A percentile compares a stretch with the other conserved stretches of the same genome.
Conservation (phyloP, 2,113 vertebrate genomes). For the Rhagologus leucostigma region DNA sequence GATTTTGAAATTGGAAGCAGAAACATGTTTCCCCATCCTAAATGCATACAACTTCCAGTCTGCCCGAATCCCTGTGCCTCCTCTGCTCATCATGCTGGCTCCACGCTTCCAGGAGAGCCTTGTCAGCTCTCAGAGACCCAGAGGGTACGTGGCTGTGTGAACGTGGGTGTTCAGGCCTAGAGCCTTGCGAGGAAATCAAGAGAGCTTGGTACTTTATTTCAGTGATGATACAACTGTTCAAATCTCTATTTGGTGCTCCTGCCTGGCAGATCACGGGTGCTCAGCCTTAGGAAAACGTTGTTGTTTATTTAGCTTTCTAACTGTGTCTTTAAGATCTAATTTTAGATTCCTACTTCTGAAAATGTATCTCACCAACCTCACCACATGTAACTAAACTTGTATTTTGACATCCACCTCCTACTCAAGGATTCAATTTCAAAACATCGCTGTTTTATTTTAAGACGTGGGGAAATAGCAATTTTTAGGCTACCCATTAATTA, state of each 20-base stretch:
- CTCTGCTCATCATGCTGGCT: background rate
- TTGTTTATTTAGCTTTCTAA: constrained; percentile 20
- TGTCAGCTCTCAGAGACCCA: background rate
- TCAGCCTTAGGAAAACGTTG: background rate
- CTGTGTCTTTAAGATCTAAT: background rate
- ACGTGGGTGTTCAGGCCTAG: rapidly evolving
- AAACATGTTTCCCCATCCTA: background rate
- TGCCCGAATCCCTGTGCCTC: background rate
- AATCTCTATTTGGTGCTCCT: background rate
- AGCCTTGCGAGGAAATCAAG: background rate
- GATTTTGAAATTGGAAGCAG: background rate
- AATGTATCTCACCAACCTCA: background rate
- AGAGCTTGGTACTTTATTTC: background rate
- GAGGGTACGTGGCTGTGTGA: background rate
- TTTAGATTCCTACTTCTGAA: background rate
- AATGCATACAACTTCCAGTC: background rate
- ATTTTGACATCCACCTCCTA: background rate
- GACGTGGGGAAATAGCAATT: background rate
- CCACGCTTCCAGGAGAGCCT: background rate
- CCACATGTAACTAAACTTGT: background rate
- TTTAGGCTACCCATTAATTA: constrained; percentile 16
- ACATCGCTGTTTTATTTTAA: constrained; percentile 7
- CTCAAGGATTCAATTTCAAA: constrained; percentile 11
- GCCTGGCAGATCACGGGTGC: background rate
- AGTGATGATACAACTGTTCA: background rate